Evolutionary conservation across 2,113 vertebrate genomes (phyloP).

Genomic region (Verasper variegatus): DNA sequence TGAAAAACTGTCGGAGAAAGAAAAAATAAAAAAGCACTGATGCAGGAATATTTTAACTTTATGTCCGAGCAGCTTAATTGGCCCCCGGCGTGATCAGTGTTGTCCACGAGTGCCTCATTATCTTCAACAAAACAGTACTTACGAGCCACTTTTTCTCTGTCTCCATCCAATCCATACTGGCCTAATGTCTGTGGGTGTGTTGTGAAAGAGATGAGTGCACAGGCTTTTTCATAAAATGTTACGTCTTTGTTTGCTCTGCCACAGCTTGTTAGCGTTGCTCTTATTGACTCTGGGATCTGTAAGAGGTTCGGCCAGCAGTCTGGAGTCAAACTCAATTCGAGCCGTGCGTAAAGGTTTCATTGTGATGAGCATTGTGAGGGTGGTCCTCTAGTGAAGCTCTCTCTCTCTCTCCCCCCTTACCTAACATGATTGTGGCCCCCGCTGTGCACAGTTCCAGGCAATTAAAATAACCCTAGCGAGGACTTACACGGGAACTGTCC

Average conservation of each 20-base stretch:
- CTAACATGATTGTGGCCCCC: conserved; percentile 34
- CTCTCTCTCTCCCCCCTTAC: no score
- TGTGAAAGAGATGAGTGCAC: neutral
- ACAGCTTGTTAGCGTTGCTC: conserved; percentile 41
- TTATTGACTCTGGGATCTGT: conserved; percentile 44
- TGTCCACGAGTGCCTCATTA: conserved; percentile 64
- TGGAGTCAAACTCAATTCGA: conserved; percentile 27
- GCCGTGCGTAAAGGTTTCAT: conserved; percentile 13
- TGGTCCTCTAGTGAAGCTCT: neutral
- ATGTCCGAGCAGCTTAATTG: conserved; percentile 60
- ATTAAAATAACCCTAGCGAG: conserved; percentile 64
- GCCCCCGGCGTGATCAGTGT: conserved; percentile 36
- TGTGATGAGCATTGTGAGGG: conserved; percentile 4
- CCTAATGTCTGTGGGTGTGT: conserved; percentile 9
- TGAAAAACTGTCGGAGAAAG: neutral
- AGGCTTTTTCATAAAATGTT: conserved; percentile 20
- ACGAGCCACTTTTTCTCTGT: conserved; percentile 11
- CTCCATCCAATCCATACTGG: conserved; percentile 36
- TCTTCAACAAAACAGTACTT: conserved; percentile 58
- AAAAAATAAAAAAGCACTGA: conserved; percentile 12
- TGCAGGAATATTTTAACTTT: conserved; percentile 46
- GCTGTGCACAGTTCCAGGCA: conserved; percentile 62
- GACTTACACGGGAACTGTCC: neutral
- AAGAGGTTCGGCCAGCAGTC: conserved; percentile 3
- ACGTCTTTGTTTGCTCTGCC: conserved; percentile 26